These are phyloP conservation scores for Lophius piscatorius DNA, from an alignment of 2,113 vertebrate genomes.

Conservation along the genomic window DNA sequence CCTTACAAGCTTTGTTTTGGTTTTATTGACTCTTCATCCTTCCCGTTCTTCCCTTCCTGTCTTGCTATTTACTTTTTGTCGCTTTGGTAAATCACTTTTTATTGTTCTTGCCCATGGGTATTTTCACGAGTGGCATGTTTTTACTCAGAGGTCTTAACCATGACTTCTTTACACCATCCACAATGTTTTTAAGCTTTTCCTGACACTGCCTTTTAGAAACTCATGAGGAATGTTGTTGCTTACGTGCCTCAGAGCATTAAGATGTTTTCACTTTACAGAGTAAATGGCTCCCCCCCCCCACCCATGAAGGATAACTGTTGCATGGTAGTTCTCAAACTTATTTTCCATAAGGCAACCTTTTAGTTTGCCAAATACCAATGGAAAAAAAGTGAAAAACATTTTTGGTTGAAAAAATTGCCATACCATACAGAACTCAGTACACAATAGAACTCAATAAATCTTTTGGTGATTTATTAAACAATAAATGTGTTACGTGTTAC, in stretches of 20 bases:
- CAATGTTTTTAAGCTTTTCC: conserved; percentile 18
- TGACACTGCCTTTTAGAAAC: not conserved
- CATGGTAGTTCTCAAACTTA: too few species aligned
- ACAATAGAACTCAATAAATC: too few species aligned
- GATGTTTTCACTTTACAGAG: not conserved
- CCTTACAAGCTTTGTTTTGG: conserved; percentile 37
- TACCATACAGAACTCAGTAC: too few species aligned
- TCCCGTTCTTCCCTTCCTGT: conserved; percentile 56
- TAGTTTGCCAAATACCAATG: too few species aligned
- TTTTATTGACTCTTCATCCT: conserved; percentile 49
- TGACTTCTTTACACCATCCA: conserved; percentile 12
- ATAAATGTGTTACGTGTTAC: too few species aligned
- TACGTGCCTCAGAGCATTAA: not conserved
- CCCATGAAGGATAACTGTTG: too few species aligned
- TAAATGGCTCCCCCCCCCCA: too few species aligned
- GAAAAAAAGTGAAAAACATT: too few species aligned
- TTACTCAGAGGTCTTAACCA: not conserved
- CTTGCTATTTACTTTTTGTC: conserved; percentile 19
- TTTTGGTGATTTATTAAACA: too few species aligned
- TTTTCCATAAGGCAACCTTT: too few species aligned
- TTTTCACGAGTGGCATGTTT: conserved; percentile 15
- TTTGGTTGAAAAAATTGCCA: too few species aligned
- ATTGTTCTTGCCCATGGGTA: conserved; percentile 13
- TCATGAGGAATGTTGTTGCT: not conserved
- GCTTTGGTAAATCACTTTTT: conserved; percentile 42